A percentile compares a stretch with the other conserved stretches of the same genome.
Evolutionary conservation across 2,888 invertebrate species (phyloP).

Genomic region (Smittia sp.): DNA sequence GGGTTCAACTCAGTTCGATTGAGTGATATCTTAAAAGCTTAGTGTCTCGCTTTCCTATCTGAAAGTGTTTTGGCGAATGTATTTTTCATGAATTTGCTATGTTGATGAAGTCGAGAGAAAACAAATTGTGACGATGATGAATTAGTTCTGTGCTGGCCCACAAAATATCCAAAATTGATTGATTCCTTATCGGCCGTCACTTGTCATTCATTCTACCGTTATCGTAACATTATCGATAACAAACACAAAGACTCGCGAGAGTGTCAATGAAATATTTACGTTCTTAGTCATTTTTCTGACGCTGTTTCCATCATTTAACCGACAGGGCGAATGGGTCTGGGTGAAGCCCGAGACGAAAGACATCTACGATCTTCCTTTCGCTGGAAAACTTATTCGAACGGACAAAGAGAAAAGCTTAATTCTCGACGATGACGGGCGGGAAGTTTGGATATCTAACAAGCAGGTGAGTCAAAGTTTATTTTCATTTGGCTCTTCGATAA

Average conservation of each 20-base stretch:
- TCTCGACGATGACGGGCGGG: conserved; percentile 79
- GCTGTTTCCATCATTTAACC: not conserved
- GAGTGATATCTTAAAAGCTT: too few species aligned
- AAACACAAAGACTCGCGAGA: not conserved
- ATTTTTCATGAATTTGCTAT: too few species aligned
- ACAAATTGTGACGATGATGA: not conserved
- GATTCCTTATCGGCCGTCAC: not conserved
- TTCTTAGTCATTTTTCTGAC: not conserved
- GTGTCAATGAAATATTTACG: not conserved
- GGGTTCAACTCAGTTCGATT: too few species aligned
- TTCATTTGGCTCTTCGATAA: not conserved
- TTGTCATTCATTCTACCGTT: not conserved
- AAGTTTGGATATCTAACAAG: conserved; percentile 60
- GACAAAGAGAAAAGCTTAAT: conserved; percentile 75
- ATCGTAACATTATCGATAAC: not conserved
- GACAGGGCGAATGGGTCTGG: conserved; percentile 86
- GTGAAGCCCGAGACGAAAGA: conserved; percentile 64
- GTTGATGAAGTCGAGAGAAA: too few species aligned
- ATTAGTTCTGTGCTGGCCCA: not conserved
- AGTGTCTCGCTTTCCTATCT: too few species aligned
- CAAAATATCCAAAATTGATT: too few species aligned
- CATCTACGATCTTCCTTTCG: conserved; percentile 82
- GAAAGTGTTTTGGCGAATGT: too few species aligned
- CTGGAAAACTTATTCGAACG: conserved; percentile 75
- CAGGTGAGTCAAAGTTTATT: conserved; percentile 55